Conservation (phyloP, 2,797 vertebrate species). For the Acipenser oxyrinchus region DNA sequence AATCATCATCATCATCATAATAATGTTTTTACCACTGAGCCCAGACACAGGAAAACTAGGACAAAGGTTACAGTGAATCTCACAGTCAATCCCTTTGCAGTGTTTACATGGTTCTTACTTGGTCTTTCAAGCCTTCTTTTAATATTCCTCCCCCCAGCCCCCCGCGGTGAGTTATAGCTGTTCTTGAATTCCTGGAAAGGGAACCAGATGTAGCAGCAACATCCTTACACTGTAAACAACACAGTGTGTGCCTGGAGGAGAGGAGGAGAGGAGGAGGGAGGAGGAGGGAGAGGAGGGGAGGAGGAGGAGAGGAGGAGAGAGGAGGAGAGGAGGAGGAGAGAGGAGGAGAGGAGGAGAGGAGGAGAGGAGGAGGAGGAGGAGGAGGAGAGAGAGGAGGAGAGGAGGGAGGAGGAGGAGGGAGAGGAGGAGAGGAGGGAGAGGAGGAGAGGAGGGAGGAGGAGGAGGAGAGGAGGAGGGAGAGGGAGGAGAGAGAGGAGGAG, state of each 20-base stretch:
- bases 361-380: neutral
- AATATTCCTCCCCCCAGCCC: too few relatives aligned
- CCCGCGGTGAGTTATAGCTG: too few relatives aligned
- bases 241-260: neutral
- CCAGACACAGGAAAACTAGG: too few relatives aligned
- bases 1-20: too few relatives aligned
- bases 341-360: neutral
- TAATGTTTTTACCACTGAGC: too few relatives aligned
- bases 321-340: neutral
- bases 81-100: too few relatives aligned
- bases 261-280: neutral
- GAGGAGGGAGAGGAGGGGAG: neutral
- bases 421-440: too few relatives aligned
- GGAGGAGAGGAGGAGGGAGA: neutral
- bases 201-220: too few relatives aligned
- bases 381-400: neutral
- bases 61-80: too few relatives aligned
- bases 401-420: neutral
- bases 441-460: neutral
- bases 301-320: neutral
- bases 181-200: too few relatives aligned
- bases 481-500: neutral
- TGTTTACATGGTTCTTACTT: too few relatives aligned
- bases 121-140: too few relatives aligned
- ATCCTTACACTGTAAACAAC: neutral